Percentiles rank a stretch among this genome's conserved stretches.
phyloP scores from a whole-genome alignment of 2,113 vertebrate genomes.

The Seriola dumerili region DNA sequence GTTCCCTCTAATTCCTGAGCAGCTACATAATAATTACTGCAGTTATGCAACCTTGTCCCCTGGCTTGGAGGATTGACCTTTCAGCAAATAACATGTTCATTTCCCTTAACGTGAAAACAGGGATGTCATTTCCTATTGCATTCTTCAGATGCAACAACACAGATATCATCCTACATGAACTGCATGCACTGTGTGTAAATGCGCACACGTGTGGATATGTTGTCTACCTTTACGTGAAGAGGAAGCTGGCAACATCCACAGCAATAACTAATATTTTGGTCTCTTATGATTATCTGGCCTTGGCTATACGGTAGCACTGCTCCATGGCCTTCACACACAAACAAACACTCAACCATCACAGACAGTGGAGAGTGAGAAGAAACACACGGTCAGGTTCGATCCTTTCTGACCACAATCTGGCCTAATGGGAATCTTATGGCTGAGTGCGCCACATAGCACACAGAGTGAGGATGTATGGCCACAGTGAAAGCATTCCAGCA shows the following conservation, averaged over 20 bases:
- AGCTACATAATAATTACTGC: slow-evolving; percentile 77
- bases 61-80: slow-evolving; percentile 72
- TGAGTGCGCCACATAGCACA: slow-evolving; percentile 60
- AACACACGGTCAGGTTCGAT: slow-evolving; percentile 45
- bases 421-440: slow-evolving; percentile 80
- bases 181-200: background rate
- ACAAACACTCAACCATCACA: slow-evolving; percentile 26
- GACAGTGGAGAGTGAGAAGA: slow-evolving; percentile 35
- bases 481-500: slow-evolving; percentile 66
- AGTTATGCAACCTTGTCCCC: slow-evolving; percentile 69
- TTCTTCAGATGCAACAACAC: slow-evolving; percentile 18
- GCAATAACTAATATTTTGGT: slow-evolving; percentile 13
- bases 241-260: background rate
- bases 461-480: slow-evolving; percentile 59
- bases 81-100: slow-evolving; percentile 69
- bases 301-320: background rate
- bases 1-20: slow-evolving; percentile 64
- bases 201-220: background rate
- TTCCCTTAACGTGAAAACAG: slow-evolving; percentile 66
- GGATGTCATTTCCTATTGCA: slow-evolving; percentile 67
- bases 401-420: slow-evolving; percentile 58
- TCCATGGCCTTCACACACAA: slow-evolving; percentile 27
- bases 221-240: background rate
- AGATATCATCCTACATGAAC: slow-evolving; percentile 40
- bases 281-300: slow-evolving; percentile 1